phyloP scores from a whole-genome alignment of 2,797 vertebrate species.

The Sebastes hubbsi region DNA sequence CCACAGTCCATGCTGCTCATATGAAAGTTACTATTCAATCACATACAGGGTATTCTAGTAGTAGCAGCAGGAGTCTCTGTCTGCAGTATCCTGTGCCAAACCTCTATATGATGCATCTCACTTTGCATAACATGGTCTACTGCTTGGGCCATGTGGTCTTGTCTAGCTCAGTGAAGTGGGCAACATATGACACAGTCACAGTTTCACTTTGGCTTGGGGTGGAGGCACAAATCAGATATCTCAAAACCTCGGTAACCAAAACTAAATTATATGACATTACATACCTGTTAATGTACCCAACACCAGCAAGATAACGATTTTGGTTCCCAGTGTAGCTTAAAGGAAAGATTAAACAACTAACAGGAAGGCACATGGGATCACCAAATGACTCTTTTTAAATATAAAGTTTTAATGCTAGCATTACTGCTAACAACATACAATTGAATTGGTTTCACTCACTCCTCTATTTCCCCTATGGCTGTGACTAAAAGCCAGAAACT shows the following conservation, averaged over 20 bases:
- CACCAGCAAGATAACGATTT: background rate
- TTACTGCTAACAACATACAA: background rate
- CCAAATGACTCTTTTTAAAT: background rate
- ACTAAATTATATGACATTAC: background rate
- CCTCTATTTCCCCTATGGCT: background rate
- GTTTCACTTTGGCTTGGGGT: background rate
- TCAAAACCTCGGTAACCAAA: background rate
- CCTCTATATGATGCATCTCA: background rate
- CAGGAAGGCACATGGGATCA: background rate
- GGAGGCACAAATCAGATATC: background rate
- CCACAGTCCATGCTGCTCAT: background rate
- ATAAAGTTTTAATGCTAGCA: background rate
- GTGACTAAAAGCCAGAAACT: background rate
- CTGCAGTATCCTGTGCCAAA: slow-evolving; percentile 8
- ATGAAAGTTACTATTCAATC: background rate
- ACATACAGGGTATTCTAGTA: background rate
- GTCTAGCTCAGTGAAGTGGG: background rate
- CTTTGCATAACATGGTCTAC: background rate
- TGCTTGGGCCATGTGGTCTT: background rate
- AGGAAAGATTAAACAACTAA: background rate
- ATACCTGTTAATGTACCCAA: background rate
- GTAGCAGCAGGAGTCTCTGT: background rate
- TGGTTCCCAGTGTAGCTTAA: background rate
- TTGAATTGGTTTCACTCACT: background rate
- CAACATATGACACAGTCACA: slow-evolving; percentile 12